phyloP scores from a whole-genome alignment of 1,140 invertebrate genomes.

The Scaptomyza montana region DNA sequence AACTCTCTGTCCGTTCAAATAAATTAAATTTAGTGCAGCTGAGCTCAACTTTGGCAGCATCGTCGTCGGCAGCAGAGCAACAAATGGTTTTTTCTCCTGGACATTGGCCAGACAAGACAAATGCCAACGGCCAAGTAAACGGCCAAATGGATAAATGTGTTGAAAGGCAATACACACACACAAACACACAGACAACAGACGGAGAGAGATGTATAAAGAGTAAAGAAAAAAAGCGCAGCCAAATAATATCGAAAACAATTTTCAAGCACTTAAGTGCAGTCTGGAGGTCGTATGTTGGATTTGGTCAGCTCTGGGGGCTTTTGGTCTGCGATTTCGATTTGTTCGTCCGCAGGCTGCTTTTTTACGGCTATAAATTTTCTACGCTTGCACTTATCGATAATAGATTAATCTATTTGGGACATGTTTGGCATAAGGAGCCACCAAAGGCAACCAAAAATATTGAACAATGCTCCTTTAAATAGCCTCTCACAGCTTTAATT shows the following conservation, averaged over 20 bases:
- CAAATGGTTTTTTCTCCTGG: slow-evolving; percentile 69
- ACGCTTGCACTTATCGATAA: slow-evolving; percentile 82
- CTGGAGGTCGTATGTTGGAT: slow-evolving; percentile 52
- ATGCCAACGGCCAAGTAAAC: slow-evolving; percentile 70
- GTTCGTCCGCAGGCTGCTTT: slow-evolving; percentile 55
- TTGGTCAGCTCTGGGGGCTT: slow-evolving; percentile 3
- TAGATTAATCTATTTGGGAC: slow-evolving; percentile 83
- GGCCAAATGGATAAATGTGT: slow-evolving; percentile 70
- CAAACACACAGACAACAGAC: slow-evolving; percentile 18
- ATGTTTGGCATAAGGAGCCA: slow-evolving; percentile 72
- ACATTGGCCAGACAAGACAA: slow-evolving; percentile 75
- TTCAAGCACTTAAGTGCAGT: slow-evolving; percentile 83
- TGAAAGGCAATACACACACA: slow-evolving; percentile 59
- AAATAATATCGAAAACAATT: slow-evolving; percentile 83
- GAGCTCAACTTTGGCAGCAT: slow-evolving; percentile 43
- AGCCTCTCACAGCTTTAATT: slow-evolving; percentile 42
- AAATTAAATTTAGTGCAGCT: slow-evolving; percentile 78
- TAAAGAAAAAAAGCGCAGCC: slow-evolving; percentile 49
- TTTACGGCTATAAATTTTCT: slow-evolving; percentile 78
- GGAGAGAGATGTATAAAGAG: not conserved
- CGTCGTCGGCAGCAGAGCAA: slow-evolving; percentile 52
- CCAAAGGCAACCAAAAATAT: not conserved
- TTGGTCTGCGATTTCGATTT: slow-evolving; percentile 44
- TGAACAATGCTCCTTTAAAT: not conserved
- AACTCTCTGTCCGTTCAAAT: slow-evolving; percentile 61